Conservation (phyloP, 2,113 vertebrate species). For the Nematolebias whitei region DNA sequence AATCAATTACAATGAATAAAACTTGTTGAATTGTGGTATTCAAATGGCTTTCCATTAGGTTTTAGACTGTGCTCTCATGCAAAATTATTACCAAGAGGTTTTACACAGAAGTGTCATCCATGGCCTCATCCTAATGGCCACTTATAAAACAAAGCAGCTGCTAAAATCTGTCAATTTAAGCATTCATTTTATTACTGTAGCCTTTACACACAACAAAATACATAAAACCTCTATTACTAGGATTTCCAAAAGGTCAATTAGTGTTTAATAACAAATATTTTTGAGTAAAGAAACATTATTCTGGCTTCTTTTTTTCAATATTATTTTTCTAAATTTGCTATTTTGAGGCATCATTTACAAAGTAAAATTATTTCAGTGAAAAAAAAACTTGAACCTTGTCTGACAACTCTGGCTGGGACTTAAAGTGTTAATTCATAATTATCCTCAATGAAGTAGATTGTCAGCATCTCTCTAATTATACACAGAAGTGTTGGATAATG, state of each 20-base stretch:
- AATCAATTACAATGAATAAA: not conserved
- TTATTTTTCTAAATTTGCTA: not conserved
- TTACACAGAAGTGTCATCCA: not conserved
- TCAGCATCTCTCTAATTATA: conserved; percentile 54
- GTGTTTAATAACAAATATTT: not conserved
- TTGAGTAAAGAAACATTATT: not conserved
- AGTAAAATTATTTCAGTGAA: not conserved
- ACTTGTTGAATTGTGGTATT: conserved; percentile 5
- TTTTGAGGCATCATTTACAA: not conserved
- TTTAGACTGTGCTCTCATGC: conserved; percentile 11
- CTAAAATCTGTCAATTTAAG: not conserved
- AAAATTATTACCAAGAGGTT: conserved; percentile 3
- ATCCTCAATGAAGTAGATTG: conserved; percentile 27
- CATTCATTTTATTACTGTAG: not conserved
- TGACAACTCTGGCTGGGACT: not conserved
- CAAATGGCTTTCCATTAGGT: conserved; percentile 8
- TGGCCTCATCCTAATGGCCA: not conserved
- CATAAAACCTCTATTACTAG: not conserved
- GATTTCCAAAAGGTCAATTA: not conserved
- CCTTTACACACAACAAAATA: not conserved
- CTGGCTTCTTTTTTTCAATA: no score
- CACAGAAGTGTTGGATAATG: conserved; percentile 50
- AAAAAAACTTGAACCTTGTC: not conserved
- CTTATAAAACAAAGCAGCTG: not conserved
- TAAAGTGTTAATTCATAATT: conserved; percentile 26